Percentiles rank a stretch among this genome's conserved stretches.
Evolutionary conservation across 1,140 invertebrate species (phyloP).

Genomic region (Papilio dardanus): DNA sequence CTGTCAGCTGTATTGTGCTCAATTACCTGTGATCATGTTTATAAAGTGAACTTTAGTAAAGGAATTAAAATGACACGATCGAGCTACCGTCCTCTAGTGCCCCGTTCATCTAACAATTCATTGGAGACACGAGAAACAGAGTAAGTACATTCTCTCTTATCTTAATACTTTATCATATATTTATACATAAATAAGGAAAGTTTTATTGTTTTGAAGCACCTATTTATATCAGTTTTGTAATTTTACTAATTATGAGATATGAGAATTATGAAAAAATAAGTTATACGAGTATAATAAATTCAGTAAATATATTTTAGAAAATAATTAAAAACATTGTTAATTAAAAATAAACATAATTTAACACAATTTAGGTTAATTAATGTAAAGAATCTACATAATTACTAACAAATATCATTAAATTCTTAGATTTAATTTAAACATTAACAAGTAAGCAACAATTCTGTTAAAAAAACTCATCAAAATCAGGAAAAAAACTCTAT

Average conservation of each 20-base stretch:
- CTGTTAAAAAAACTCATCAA: not conserved
- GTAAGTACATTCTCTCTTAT: constrained; percentile 54
- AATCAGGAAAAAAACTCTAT: not conserved
- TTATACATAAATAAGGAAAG: not conserved
- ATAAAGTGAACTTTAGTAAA: constrained; percentile 24
- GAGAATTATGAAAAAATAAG: no score
- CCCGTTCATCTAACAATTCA: constrained; percentile 70
- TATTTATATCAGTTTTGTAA: not conserved
- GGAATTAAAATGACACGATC: constrained; percentile 70
- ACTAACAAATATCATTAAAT: no score
- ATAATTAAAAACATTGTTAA: no score
- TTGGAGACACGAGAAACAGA: constrained; percentile 66
- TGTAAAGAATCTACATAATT: no score
- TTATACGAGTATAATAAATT: no score
- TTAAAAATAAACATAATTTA: no score
- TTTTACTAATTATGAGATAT: not conserved
- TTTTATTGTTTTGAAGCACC: not conserved
- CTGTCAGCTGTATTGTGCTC: constrained; percentile 55
- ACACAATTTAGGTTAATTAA: no score
- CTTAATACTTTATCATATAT: constrained; percentile 20
- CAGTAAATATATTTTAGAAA: no score
- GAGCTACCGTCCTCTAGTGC: constrained; percentile 71
- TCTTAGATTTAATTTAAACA: no score
- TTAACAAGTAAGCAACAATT: no score
- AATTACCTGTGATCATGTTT: constrained; percentile 50